Conservation (phyloP, 37 sponge, comb jelly and placozoan species). For the Geodia barretti region DNA sequence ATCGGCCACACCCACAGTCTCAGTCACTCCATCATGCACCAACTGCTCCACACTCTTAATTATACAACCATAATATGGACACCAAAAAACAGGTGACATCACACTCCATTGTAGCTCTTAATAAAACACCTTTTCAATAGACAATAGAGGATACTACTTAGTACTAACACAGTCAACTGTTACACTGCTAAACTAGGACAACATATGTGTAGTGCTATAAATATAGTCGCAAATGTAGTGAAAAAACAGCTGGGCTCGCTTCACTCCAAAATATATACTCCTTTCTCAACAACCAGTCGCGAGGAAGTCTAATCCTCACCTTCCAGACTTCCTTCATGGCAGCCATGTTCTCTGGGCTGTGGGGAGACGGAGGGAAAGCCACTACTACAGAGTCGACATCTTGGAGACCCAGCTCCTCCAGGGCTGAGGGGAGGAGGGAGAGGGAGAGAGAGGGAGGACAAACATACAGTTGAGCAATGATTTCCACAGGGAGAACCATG, state of each 20-base stretch:
- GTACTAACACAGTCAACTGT: too few species aligned
- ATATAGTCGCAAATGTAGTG: too few species aligned
- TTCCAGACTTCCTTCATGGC: conserved; percentile 51
- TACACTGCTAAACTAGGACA: too few species aligned
- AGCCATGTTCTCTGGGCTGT: conserved; percentile 14
- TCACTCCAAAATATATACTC: too few species aligned
- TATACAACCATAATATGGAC: not conserved
- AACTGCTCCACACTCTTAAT: conserved; percentile 36
- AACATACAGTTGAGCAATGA: too few species aligned
- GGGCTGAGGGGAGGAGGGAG: conserved; percentile 9
- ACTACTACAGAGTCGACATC: conserved; percentile 45
- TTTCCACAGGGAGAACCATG: too few species aligned
- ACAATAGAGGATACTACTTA: too few species aligned
- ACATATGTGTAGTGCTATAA: too few species aligned
- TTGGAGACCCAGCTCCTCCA: conserved; percentile 48
- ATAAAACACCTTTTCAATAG: too few species aligned
- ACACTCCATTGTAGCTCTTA: too few species aligned
- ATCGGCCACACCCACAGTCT: conserved; percentile 53
- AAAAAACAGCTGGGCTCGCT: too few species aligned
- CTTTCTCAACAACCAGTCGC: too few species aligned
- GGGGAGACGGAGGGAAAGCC: conserved; percentile 33
- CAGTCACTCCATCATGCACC: conserved; percentile 10
- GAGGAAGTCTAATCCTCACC: conserved; percentile 29
- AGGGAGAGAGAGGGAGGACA: not conserved
- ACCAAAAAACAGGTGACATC: not conserved